Evolutionary conservation across 2,113 vertebrate genomes (phyloP).

Genomic region (Ardeotis arabs): DNA sequence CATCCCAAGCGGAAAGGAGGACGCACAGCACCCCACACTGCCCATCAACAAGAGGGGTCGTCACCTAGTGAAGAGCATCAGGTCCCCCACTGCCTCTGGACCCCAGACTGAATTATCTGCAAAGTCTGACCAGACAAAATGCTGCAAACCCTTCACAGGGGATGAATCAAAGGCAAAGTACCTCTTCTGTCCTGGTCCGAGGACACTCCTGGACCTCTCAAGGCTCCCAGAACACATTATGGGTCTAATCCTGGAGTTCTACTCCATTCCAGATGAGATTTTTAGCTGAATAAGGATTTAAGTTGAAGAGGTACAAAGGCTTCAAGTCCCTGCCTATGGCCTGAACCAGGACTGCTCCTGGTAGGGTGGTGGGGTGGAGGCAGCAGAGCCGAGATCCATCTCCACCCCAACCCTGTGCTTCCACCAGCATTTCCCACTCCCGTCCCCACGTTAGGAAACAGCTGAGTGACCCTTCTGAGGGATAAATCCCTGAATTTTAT

Average conservation of each 20-base stretch:
- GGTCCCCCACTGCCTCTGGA: neutral
- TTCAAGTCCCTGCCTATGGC: neutral
- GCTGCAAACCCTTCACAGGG: neutral
- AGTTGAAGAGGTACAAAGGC: neutral
- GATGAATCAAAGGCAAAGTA: neutral
- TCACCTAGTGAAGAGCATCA: neutral
- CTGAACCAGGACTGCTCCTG: neutral
- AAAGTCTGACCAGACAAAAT: neutral
- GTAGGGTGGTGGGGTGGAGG: neutral
- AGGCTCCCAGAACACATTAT: rapidly evolving
- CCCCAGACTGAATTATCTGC: neutral
- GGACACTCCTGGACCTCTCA: neutral
- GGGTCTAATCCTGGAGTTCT: neutral
- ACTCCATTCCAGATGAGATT: neutral
- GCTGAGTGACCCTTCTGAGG: neutral
- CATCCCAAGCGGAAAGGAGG: neutral
- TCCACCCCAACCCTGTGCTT: neutral
- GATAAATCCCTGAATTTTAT: conserved; percentile 34
- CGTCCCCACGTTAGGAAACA: neutral
- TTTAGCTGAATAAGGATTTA: neutral
- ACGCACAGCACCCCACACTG: rapidly evolving
- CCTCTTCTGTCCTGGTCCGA: neutral
- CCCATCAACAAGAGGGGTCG: neutral
- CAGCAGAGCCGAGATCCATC: neutral
- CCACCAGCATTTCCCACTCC: neutral